Evolutionary conservation across 2,113 vertebrate genomes (phyloP), one percentile per base, ranked within the genome.

Genomic region (Quiscalus mexicanus): DNA sequence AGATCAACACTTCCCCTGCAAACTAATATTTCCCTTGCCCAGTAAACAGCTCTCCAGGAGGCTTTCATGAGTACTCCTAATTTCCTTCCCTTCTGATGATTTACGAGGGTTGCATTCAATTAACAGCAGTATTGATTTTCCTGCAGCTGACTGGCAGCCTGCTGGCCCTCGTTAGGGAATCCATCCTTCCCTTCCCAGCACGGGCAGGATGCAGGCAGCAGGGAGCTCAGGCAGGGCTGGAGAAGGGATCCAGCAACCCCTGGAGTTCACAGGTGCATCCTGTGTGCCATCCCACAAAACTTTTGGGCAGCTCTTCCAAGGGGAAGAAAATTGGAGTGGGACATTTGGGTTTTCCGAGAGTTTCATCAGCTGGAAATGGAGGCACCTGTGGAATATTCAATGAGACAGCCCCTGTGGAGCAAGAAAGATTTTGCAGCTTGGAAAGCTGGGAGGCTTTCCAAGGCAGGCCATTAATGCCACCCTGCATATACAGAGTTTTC

Each of bases 101-200:
- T 96, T 95, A 97, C 10, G 35, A 95, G 90, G 92, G 87, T 59
- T 95, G 94, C 86, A 81, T 97, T 97, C 96, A 93, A 96, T 97
- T 97, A 98, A 84, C 49, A 16, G 82, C 9, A 1, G 52, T 42
- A 97, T 97, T 62, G 97, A 97, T 96, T 91, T 78, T 84, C 30
- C 69, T 14, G 6, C 95, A 84, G 96, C 89, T 96, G 97, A 92
- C 76, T 86, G 91, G 94, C 84, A 67, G 41, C 52, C 95, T 94
- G 92, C 96, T 90, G 30, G 4, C 87, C 70, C 83, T 90, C 28
- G 3, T 93, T 90, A 77, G 20, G 73, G 95, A 94, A 85, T 44
- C 12, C 94, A 91, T 87, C 50, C 81, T 86, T 76, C 44, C 60
- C 95, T 75, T 42, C 94, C 59, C 65, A 35, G 80, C 62, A 17